Base-by-base conservation (phyloP, 2,888 invertebrate genomes). In the Dasysyrphus albostriatus region DNA sequence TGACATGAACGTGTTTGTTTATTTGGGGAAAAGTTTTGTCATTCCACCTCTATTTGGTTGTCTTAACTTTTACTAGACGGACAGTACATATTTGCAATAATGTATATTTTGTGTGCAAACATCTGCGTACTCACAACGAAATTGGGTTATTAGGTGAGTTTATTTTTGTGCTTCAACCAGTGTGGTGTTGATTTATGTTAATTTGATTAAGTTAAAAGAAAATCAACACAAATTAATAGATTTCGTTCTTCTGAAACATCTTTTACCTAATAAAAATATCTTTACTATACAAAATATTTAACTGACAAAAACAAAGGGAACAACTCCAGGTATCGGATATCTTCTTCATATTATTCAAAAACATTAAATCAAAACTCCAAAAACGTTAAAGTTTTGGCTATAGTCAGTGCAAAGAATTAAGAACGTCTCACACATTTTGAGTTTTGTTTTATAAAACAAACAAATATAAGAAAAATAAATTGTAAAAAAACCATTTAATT, bases 141-240 rank as follows among this genome's bases (percentile, higher is more conserved):
- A 88, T 88, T 88, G 83, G 89, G 89, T 88, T 88, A 89, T 80
- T 88, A 87, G 89, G 88, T 88, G 88, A 85, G 59, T 80, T 74
- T 70, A 80, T 88, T 79, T 87, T 42, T 80, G 74, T 83, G 83
- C 85, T 54, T 29, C 78, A 88, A 88, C 83, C 63, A 78, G 75
- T 72, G 83, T 51, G 19, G 61, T 88, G 54, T 83, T 69, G 29
- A 72, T 63, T 44, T 47, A 54, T 61, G 19, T 47, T 47, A 61
- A 54, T 47, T 78, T 16, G 29, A 67, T 47, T 47, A 9, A 16
- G 2, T 47, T 16, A 42, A 29, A 24, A n/a, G 37, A 16, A 16
- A 19, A 72, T 8, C 3, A 42, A 59, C 4, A 47, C 0, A 8
- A 49, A 49, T 10, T 49, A 3, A 8, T 19, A 47, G 19, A 49